Conservation (phyloP, 2,113 vertebrate species). For the Oceanodroma tethys region DNA sequence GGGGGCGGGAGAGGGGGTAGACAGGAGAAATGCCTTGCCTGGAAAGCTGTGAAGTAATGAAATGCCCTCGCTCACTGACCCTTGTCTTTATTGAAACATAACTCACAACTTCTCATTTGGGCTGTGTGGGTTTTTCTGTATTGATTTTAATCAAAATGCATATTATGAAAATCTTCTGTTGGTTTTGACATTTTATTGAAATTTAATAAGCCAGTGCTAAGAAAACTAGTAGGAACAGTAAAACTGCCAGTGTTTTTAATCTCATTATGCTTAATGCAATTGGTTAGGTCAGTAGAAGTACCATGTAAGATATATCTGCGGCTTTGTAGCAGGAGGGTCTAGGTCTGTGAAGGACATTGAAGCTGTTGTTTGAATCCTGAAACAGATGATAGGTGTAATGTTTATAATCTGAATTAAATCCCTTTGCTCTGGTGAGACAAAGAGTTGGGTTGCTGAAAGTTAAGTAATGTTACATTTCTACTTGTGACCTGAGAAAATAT, state of each 20-base stretch:
- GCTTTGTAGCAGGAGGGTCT: not conserved
- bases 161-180: not conserved
- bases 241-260: not conserved
- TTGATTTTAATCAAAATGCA: not conserved
- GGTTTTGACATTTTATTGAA: not conserved
- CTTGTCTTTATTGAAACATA: constrained; percentile 3
- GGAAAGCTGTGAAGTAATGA: not conserved
- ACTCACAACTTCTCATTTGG: not conserved
- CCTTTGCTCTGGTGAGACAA: not conserved
- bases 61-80: not conserved
- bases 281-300: not conserved
- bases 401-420: not conserved
- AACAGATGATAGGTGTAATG: not conserved
- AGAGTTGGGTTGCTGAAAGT: not conserved
- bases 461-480: not conserved
- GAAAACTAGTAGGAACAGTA: not conserved
- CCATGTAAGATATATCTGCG: accelerated
- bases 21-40: not conserved
- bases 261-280: not conserved
- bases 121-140: not conserved
- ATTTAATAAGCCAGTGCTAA: not conserved
- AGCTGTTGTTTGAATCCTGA: not conserved
- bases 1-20: accelerated
- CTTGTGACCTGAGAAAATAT: not conserved
- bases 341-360: not conserved